phyloP scores from a whole-genome alignment of 2,888 invertebrate species.

The Pristionchus exspectatus region DNA sequence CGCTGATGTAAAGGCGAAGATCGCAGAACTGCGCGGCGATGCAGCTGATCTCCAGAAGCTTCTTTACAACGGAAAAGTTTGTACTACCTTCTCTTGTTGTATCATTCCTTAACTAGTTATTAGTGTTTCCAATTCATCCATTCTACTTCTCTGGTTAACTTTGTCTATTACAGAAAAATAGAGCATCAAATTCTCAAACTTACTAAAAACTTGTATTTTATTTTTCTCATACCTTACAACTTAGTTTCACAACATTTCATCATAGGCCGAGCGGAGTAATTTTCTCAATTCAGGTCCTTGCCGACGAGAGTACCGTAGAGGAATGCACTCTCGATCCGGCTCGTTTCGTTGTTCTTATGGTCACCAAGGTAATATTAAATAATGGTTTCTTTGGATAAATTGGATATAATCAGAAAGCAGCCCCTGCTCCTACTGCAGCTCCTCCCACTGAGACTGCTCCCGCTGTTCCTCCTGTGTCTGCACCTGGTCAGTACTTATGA shows the following conservation, averaged over 20 bases:
- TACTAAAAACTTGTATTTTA: not conserved
- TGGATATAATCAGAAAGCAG: conserved; percentile 45
- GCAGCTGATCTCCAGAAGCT: conserved; percentile 74
- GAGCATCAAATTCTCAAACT: not conserved
- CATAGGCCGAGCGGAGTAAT: not conserved
- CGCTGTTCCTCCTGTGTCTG: conserved; percentile 49
- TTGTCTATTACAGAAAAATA: not conserved
- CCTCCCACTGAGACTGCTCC: conserved; percentile 74
- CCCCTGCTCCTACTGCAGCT: conserved; percentile 56
- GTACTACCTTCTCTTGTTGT: not conserved
- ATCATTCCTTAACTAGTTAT: too few species aligned
- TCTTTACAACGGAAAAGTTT: conserved; percentile 77
- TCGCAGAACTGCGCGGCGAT: conserved; percentile 64
- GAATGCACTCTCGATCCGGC: conserved; percentile 66
- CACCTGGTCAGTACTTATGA: not conserved
- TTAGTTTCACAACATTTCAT: not conserved
- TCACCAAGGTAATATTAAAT: conserved; percentile 62
- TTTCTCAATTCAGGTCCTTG: conserved; percentile 64
- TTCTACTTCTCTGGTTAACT: not conserved
- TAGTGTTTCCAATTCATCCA: not conserved
- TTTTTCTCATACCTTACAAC: not conserved
- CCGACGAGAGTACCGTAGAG: conserved; percentile 65
- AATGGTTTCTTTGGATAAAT: not conserved
- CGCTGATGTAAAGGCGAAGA: conserved; percentile 71
- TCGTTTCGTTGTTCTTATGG: conserved; percentile 77